Evolutionary conservation across 2,113 vertebrate genomes (phyloP), one percentile per base, ranked within the genome.

Genomic region (Albula goreensis): DNA sequence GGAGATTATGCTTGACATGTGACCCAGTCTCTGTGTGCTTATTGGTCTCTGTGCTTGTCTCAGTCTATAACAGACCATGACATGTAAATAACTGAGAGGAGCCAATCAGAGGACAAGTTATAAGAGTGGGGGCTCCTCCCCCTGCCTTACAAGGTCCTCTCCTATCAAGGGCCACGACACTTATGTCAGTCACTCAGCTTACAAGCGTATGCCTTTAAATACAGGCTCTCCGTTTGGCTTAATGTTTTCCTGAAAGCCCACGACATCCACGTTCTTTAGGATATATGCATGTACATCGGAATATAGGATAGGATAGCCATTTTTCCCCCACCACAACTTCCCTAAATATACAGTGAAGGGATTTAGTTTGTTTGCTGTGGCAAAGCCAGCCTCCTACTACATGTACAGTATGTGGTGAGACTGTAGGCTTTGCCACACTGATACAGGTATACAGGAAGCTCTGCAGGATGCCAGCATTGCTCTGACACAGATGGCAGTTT

Each of bases 21-120:
- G 50, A 74, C 50, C 53, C 53, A 31, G 50, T 50, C n/a, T 86
- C 85, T 81, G 79, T 13, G n/a, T 82, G 63, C 85, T 81, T 53
- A 82, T 53, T 82, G 85, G 53, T 85, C 15, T 31, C 52, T 4
- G 4, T 49, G 19, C 60, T 66, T 17, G 9, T 17, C 53, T 80
- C 31, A 4, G 77, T 79, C 77, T 85, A 10, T n/a, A 74, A 31
- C 17, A 17, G 19, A 81, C 50, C 10, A 48, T 25, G 5, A 17
- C 13, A 4, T 13, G 15, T 19, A 13, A 50, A 17, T 17, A 48
- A 17, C 13, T 79, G 12, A 3, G 12, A 50, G 8, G 78, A 50
- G 49, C 78, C 78, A 79, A 79, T 50, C 8, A 48, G 41, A 79
- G 78, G 78, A 50, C 25, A 13, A 19, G 49, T 48, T 19, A 15